Percentiles rank a stretch among this genome's conserved stretches.
Evolutionary conservation across 2,888 invertebrate species (phyloP).

Genomic region (Tetranychus piercei): DNA sequence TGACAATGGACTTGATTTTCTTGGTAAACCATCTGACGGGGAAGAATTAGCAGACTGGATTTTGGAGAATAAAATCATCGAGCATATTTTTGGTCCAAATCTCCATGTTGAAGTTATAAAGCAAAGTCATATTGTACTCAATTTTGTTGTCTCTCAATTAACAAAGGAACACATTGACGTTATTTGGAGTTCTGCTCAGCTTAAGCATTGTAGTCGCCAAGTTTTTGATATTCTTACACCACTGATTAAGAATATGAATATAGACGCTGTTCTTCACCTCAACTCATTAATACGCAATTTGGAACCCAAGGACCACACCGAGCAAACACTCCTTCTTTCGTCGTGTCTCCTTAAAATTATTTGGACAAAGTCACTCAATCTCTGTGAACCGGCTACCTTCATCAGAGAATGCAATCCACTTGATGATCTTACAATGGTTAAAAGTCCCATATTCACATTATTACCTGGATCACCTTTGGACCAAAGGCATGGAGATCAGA

Average conservation of each 20-base stretch:
- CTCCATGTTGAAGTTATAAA: slow-evolving; percentile 89
- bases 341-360: slow-evolving; percentile 74
- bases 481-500: neutral
- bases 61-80: slow-evolving; percentile 67
- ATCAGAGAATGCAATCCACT: neutral
- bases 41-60: slow-evolving; percentile 72
- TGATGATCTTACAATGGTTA: slow-evolving; percentile 14
- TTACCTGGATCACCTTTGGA: slow-evolving; percentile 11
- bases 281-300: slow-evolving; percentile 66
- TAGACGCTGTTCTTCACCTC: slow-evolving; percentile 67
- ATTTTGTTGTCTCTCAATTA: slow-evolving; percentile 73
- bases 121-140: slow-evolving; percentile 77
- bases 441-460: slow-evolving; percentile 16
- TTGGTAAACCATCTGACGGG: neutral
- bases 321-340: slow-evolving; percentile 74
- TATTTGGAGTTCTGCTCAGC: slow-evolving; percentile 83
- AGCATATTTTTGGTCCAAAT: slow-evolving; percentile 90
- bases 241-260: slow-evolving; percentile 69
- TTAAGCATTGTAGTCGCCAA: slow-evolving; percentile 83
- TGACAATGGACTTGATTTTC: neutral
- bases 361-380: slow-evolving; percentile 45
- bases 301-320: slow-evolving; percentile 77
- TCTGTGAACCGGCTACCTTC: slow-evolving; percentile 2
- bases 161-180: slow-evolving; percentile 74
- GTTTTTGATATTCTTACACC: slow-evolving; percentile 76